Conservation (phyloP, 2,888 invertebrate genomes). For the Nebria brevicollis region DNA sequence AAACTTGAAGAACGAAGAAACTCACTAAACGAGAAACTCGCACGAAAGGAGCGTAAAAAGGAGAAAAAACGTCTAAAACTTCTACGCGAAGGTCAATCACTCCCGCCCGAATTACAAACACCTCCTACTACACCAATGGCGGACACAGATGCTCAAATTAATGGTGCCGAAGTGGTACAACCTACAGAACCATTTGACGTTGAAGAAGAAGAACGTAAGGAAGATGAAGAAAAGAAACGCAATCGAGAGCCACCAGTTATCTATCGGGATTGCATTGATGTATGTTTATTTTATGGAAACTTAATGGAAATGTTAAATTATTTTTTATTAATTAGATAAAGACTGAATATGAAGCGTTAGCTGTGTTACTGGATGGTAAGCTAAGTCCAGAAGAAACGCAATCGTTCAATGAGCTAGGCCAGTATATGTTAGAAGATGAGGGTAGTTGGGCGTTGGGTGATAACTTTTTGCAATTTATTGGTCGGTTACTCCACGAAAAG, state of each 20-base stretch:
- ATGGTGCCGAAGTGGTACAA: slow-evolving; percentile 62
- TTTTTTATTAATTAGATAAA: slow-evolving; percentile 65
- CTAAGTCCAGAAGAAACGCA: slow-evolving; percentile 79
- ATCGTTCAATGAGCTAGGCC: slow-evolving; percentile 84
- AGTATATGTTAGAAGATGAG: slow-evolving; percentile 88
- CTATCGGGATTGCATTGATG: slow-evolving; percentile 76
- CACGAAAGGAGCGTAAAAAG: slow-evolving; percentile 77
- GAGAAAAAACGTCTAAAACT: slow-evolving; percentile 75
- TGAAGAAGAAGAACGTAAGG: slow-evolving; percentile 71
- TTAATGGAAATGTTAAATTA: too few relatives aligned
- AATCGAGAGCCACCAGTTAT: slow-evolving; percentile 83
- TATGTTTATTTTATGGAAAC: slow-evolving; percentile 61
- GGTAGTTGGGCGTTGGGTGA: slow-evolving; percentile 94
- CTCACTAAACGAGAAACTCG: slow-evolving; percentile 77
- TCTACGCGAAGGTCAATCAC: slow-evolving; percentile 61
- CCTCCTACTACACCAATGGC: slow-evolving; percentile 54
- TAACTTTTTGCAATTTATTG: slow-evolving; percentile 84
- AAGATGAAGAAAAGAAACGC: slow-evolving; percentile 76
- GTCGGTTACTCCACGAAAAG: slow-evolving; percentile 73
- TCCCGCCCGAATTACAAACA: slow-evolving; percentile 56
- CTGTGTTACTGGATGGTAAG: slow-evolving; percentile 75
- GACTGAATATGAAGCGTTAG: slow-evolving; percentile 78
- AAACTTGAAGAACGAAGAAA: slow-evolving; percentile 75
- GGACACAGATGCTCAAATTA: slow-evolving; percentile 57
- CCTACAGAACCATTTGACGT: slow-evolving; percentile 67